Evolutionary conservation across 2,888 invertebrate genomes (phyloP).

Genomic region (Rosalia funebris): DNA sequence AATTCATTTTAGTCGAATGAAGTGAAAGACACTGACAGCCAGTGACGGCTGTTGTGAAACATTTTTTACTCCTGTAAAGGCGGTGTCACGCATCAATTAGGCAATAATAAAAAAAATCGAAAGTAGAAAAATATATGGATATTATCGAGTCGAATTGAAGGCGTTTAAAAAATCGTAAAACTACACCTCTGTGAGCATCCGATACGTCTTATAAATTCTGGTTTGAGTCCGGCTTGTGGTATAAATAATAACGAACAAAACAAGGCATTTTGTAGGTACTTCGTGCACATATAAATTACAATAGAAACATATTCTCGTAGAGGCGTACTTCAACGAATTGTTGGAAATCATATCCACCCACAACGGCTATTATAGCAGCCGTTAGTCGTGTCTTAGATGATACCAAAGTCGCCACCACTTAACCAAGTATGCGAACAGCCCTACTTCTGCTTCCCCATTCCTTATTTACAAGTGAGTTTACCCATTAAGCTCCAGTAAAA

Average conservation of each 20-base stretch:
- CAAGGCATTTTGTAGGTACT: constrained; percentile 31
- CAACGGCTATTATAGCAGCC: constrained; percentile 46
- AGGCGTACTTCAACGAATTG: constrained; percentile 49
- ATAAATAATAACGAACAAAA: constrained; percentile 34
- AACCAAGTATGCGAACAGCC: constrained; percentile 28
- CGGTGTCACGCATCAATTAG: no score
- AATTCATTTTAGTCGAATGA: no score
- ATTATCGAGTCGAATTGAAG: no score
- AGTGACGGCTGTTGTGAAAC: no score
- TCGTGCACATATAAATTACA: constrained; percentile 37
- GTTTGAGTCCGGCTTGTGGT: constrained; percentile 17
- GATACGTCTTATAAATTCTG: constrained; percentile 20
- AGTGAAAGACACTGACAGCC: no score
- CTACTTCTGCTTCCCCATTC: not conserved
- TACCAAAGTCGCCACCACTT: constrained; percentile 43
- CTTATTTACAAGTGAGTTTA: not conserved
- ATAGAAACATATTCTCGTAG: constrained; percentile 43
- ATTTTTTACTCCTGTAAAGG: no score
- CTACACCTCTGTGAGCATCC: constrained; percentile 13
- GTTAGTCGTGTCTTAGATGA: constrained; percentile 44
- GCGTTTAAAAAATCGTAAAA: no score
- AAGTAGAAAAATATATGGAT: no score
- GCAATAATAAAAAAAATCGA: no score
- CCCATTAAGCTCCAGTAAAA: no score
- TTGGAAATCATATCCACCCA: constrained; percentile 49